phyloP scores from a whole-genome alignment of 1,140 invertebrate species.

The Drosophila azteca region DNA sequence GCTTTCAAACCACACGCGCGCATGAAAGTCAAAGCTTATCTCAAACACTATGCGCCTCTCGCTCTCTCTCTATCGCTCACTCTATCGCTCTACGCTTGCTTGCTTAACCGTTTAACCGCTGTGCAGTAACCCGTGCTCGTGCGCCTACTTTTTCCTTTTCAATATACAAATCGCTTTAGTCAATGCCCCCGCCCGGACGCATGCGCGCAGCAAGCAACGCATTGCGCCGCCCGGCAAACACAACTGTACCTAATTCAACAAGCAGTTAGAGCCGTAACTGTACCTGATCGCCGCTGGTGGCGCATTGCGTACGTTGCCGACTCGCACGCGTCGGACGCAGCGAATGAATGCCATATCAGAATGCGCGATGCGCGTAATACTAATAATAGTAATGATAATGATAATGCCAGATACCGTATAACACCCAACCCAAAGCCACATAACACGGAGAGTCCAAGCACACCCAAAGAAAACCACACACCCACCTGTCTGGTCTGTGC shows the following conservation, averaged over 20 bases:
- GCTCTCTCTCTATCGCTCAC: constrained; percentile 29
- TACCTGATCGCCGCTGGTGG: constrained; percentile 20
- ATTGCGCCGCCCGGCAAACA: constrained; percentile 48
- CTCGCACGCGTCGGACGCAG: constrained; percentile 42
- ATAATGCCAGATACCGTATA: constrained; percentile 72
- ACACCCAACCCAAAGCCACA: constrained; percentile 72
- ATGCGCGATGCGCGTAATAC: constrained; percentile 57
- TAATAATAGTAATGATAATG: neutral
- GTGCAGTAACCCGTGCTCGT: constrained; percentile 18
- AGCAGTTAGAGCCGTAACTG: neutral
- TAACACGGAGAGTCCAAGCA: constrained; percentile 27
- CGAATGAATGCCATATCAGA: constrained; percentile 17
- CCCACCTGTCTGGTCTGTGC: constrained; percentile 36
- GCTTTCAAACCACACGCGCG: constrained; percentile 41
- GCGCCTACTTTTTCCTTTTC: constrained; percentile 60
- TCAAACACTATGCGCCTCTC: constrained; percentile 39
- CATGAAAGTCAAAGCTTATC: constrained; percentile 18
- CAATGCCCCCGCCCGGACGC: constrained; percentile 61
- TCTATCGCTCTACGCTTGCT: constrained; percentile 53
- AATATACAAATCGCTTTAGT: constrained; percentile 68
- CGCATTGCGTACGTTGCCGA: constrained; percentile 46
- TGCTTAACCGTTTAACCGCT: constrained; percentile 31
- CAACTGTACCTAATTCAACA: constrained; percentile 53
- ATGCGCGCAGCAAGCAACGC: constrained; percentile 48
- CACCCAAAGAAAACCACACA: constrained; percentile 10